A percentile compares a stretch with the other conserved stretches of the same genome.
Conservation (phyloP, 2,888 invertebrate species). For the Catotricha subobsoleta region DNA sequence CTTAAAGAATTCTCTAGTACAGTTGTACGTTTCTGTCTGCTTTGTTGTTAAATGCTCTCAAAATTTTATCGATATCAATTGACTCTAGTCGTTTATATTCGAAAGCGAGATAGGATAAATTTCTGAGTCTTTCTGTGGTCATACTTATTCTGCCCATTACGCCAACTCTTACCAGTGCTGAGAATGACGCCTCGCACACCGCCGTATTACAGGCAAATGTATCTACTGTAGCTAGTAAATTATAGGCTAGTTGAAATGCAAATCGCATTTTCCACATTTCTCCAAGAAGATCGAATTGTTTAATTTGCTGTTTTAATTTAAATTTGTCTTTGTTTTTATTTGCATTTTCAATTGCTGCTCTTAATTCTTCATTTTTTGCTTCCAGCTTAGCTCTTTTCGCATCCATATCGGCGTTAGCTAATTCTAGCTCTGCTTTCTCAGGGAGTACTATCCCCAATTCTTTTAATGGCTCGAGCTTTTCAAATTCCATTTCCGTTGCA, state of each 20-base stretch:
- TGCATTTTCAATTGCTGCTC: neutral
- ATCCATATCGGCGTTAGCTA: no score
- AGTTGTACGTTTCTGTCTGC: no score
- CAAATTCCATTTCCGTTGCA: neutral
- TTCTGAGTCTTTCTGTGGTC: neutral
- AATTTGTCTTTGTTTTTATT: no score
- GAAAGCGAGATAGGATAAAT: neutral
- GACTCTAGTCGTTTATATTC: neutral
- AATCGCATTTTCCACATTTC: neutral
- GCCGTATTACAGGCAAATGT: neutral
- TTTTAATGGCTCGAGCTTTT: neutral
- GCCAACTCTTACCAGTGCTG: neutral
- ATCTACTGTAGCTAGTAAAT: neutral
- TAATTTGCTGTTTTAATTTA: no score
- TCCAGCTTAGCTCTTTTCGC: neutral
- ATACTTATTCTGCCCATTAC: neutral
- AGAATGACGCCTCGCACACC: neutral
- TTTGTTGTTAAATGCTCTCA: no score
- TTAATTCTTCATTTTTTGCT: neutral
- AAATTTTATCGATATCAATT: no score
- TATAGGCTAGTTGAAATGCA: neutral
- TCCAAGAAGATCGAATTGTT: neutral
- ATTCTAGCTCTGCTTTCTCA: neutral
- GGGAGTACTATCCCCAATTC: neutral
- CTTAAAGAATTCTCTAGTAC: no score